Evolutionary conservation across 2,888 invertebrate species (phyloP), one percentile per base, ranked within the genome.

Genomic region (Eubasilissa splendida): DNA sequence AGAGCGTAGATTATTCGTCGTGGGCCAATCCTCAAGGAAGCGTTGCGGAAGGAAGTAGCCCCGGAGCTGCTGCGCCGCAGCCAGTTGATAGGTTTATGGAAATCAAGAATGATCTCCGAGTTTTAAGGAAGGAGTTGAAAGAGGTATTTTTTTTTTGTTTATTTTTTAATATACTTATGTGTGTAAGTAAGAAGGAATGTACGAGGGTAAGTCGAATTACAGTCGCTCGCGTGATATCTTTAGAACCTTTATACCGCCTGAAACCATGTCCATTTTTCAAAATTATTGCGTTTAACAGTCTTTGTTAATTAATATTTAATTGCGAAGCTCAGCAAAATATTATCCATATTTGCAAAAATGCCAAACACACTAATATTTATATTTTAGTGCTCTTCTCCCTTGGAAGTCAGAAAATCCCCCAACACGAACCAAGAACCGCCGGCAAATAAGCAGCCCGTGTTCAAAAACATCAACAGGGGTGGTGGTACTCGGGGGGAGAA

Each of bases 81-180:
- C 76, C 79, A 4, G 70, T 78, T 1, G 89, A 90, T 84, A 85
- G 90, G 31, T 89, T 90, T 84, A 87, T 86, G 74, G 88, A 89
- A 85, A 90, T 90, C 84, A 90, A 89, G 85, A 87, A 88, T 12
- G 89, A 89, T 14, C 85, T 90, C 54, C 85, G 87, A 81, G 89
- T 88, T 80, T 85, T 90, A 7, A 84, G 90, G 56, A 85, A 89
- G 10, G 90, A 88, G 0, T 85, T 90, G 59, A 90, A 90, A 83
- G 89, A 90, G 88, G 90, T 88, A 54, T 56, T 65, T 50, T 22
- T 63, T 65, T 42, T 31, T 12, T 14, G 7, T 12, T 76, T 50
- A 54, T 22, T 58, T 53, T 54, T 54, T 54, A 12, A 54, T 54
- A 11, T 54, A 54, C 12, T 54, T 54, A 54, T 54, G 54, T 54